Evolutionary conservation across 2,888 invertebrate genomes (phyloP).

Genomic region (Nipponacmea schrenckii): DNA sequence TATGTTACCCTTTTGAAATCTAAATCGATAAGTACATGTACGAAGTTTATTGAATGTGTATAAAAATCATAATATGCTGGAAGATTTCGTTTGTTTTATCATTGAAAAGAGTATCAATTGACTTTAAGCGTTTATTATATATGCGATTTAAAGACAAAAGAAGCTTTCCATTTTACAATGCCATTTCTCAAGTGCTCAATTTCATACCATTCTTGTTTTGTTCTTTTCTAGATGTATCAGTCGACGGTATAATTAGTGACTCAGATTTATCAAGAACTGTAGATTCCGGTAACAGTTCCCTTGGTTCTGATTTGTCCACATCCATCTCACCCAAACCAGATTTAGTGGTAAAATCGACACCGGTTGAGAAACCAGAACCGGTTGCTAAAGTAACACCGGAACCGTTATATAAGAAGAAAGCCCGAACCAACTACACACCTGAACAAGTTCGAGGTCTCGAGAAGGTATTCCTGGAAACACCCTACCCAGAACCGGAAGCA

Average conservation of each 20-base stretch:
- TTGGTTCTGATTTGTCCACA: slow-evolving; percentile 30
- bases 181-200: too few relatives aligned
- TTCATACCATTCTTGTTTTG: background rate
- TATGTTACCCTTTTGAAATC: too few relatives aligned
- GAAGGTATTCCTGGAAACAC: slow-evolving; percentile 48
- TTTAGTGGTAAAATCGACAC: slow-evolving; percentile 19
- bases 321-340: slow-evolving; percentile 28
- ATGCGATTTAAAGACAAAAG: too few relatives aligned
- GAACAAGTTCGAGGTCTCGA: slow-evolving; percentile 42
- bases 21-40: too few relatives aligned
- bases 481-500: slow-evolving; percentile 45
- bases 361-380: slow-evolving; percentile 22
- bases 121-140: too few relatives aligned
- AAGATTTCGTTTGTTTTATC: too few relatives aligned
- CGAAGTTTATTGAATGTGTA: too few relatives aligned
- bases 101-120: too few relatives aligned
- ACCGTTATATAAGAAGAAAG: slow-evolving; percentile 37
- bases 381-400: slow-evolving; percentile 27
- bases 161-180: too few relatives aligned
- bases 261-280: background rate
- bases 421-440: slow-evolving; percentile 45
- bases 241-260: background rate
- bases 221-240: background rate
- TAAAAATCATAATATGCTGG: too few relatives aligned
- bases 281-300: slow-evolving; percentile 16